Percentiles rank a stretch among this genome's conserved stretches.
These are phyloP conservation scores for Paralichthys olivaceus DNA, from an alignment of 2,113 vertebrate species.

Conservation along the genomic window DNA sequence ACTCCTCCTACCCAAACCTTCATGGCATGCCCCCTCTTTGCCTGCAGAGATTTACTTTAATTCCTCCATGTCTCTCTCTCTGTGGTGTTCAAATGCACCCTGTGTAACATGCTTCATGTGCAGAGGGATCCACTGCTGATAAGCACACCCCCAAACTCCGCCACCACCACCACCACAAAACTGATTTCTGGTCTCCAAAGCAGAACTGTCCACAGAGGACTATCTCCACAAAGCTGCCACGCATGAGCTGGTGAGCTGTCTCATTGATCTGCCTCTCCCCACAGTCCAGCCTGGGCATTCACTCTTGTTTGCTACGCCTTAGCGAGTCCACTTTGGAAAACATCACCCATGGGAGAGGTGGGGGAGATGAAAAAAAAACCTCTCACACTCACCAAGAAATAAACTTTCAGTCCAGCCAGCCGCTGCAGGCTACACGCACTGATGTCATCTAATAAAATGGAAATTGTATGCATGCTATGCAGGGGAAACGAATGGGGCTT, in stretches of 20 bases:
- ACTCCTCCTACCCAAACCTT: background rate
- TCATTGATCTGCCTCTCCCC: constrained; percentile 78
- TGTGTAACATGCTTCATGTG: constrained; percentile 67
- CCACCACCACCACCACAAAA: constrained; percentile 46
- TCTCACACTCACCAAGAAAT: constrained; percentile 43
- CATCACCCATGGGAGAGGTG: constrained; percentile 67
- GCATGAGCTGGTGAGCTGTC: constrained; percentile 76
- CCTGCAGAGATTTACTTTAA: constrained; percentile 40
- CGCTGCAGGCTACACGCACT: constrained; percentile 12
- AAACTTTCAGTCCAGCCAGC: constrained; percentile 47
- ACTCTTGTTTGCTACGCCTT: constrained; percentile 77
- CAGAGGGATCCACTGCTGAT: constrained; percentile 66
- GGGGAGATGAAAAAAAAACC: constrained; percentile 34
- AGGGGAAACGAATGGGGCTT: constrained; percentile 10
- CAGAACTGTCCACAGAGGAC: constrained; percentile 76
- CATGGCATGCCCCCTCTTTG: background rate
- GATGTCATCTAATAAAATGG: constrained; percentile 55
- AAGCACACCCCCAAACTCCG: constrained; percentile 44
- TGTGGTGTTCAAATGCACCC: constrained; percentile 38
- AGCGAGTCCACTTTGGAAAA: constrained; percentile 76
- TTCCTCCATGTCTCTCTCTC: constrained; percentile 35
- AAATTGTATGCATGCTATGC: constrained; percentile 43
- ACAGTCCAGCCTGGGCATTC: constrained; percentile 69
- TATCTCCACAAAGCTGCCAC: constrained; percentile 77
- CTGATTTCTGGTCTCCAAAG: constrained; percentile 76